phyloP scores from a whole-genome alignment of 2,888 invertebrate species.

The Macrosoma leucophasiata region DNA sequence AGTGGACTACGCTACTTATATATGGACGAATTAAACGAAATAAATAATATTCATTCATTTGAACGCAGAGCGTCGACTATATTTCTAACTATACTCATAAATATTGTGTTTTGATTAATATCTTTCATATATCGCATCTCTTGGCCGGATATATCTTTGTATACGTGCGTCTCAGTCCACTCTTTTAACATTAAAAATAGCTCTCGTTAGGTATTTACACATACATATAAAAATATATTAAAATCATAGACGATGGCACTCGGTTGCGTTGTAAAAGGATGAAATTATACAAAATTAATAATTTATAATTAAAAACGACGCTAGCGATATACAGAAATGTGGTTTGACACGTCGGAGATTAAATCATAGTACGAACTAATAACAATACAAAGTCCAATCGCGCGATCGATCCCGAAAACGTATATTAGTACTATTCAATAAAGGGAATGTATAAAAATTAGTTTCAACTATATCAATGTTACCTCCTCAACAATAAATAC shows the following conservation, averaged over 20 bases:
- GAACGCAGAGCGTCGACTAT: slow-evolving; percentile 28
- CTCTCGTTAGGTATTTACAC: slow-evolving; percentile 59
- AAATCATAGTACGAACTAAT: slow-evolving; percentile 20
- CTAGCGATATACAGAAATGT: slow-evolving; percentile 18
- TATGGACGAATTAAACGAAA: slow-evolving; percentile 51
- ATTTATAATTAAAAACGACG: slow-evolving; percentile 35
- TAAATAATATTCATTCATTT: slow-evolving; percentile 31
- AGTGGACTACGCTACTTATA: slow-evolving; percentile 38
- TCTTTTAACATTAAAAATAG: slow-evolving; percentile 47
- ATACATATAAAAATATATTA: slow-evolving; percentile 64
- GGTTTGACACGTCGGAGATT: slow-evolving; percentile 44
- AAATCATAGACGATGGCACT: slow-evolving; percentile 70
- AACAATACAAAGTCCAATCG: slow-evolving; percentile 16
- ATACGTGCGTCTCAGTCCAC: slow-evolving; percentile 44
- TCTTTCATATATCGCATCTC: slow-evolving; percentile 30
- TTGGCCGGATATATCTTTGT: slow-evolving; percentile 59
- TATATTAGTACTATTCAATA: slow-evolving; percentile 31
- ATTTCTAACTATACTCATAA: slow-evolving; percentile 41
- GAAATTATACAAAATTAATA: slow-evolving; percentile 38
- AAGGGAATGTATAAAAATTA: slow-evolving; percentile 68
- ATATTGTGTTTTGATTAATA: slow-evolving; percentile 33
- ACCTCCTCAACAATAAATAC: slow-evolving; percentile 68
- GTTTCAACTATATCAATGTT: slow-evolving; percentile 59
- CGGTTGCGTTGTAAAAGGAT: slow-evolving; percentile 61
- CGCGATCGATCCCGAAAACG: slow-evolving; percentile 20